Conservation (phyloP, 2,888 invertebrate genomes). For the Notodonta ziczac region DNA sequence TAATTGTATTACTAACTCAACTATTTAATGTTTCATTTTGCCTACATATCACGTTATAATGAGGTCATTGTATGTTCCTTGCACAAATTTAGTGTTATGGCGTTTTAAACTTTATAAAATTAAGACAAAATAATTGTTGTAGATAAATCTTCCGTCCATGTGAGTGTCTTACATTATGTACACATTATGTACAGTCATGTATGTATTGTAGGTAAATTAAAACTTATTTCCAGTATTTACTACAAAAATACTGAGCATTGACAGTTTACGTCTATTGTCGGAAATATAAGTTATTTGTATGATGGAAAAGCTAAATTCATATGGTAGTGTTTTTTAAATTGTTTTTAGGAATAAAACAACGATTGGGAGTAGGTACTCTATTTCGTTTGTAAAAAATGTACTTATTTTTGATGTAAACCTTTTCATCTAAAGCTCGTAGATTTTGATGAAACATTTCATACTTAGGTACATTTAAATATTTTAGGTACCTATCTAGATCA, state of each 20-base stretch:
- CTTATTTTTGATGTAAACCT: no score
- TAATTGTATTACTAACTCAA: not conserved
- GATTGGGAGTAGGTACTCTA: no score
- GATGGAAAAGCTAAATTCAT: not conserved
- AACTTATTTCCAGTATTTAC: not conserved
- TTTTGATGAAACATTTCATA: no score
- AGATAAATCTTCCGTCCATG: conserved; percentile 55
- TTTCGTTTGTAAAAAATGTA: no score
- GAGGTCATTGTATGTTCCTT: conserved; percentile 10
- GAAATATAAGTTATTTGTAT: not conserved
- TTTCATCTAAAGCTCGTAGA: no score
- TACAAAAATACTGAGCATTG: no score
- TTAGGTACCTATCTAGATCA: not conserved
- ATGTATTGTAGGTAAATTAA: not conserved
- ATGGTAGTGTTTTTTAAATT: not conserved
- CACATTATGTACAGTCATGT: not conserved
- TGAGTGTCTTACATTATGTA: conserved; percentile 34
- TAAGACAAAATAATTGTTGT: conserved; percentile 20
- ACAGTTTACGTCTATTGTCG: not conserved
- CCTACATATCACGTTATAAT: not conserved
- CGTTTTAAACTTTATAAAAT: conserved; percentile 28
- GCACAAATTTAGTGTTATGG: conserved; percentile 25
- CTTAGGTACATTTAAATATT: no score
- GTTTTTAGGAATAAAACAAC: no score
- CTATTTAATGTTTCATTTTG: not conserved